A percentile compares a stretch with the other conserved stretches of the same genome.
These are phyloP conservation scores for Ophiothrix spiculata DNA, from an alignment of 35 echinoderm and acorn worm genomes.

Conservation along the genomic window DNA sequence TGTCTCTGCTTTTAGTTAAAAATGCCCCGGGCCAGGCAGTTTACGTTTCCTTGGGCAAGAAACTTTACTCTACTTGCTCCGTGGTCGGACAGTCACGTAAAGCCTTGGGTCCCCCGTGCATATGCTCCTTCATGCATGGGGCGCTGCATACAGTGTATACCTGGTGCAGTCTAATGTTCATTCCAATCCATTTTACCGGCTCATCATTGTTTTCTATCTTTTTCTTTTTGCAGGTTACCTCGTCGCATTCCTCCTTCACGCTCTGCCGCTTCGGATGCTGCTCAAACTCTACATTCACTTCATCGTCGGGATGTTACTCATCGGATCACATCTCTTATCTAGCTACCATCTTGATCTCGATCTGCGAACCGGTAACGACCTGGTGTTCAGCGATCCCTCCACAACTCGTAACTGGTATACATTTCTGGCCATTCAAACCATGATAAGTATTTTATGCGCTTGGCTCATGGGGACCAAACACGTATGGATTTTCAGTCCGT, in stretches of 20 bases:
- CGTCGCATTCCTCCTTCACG: conserved; percentile 68
- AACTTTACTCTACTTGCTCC: too few species aligned
- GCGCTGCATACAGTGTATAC: too few species aligned
- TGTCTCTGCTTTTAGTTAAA: not conserved
- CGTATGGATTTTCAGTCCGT: conserved; percentile 61
- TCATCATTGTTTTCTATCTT: conserved; percentile 14
- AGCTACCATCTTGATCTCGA: conserved; percentile 49
- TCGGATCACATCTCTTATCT: conserved; percentile 72
- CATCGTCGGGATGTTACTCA: conserved; percentile 58
- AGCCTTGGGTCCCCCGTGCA: not conserved
- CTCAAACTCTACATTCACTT: conserved; percentile 76
- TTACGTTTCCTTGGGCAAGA: not conserved
- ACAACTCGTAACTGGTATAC: conserved; percentile 40
- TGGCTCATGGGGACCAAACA: conserved; percentile 55
- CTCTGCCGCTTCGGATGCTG: conserved; percentile 70
- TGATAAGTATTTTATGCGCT: conserved; percentile 58
- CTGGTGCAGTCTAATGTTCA: too few species aligned
- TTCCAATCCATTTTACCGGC: too few species aligned
- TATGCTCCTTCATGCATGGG: not conserved
- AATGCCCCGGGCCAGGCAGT: not conserved
- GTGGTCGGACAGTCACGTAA: too few species aligned
- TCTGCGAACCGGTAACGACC: conserved; percentile 12
- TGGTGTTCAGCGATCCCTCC: conserved; percentile 21
- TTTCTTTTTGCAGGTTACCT: conserved; percentile 77
- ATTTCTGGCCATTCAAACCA: conserved; percentile 39